phyloP scores from a whole-genome alignment of 2,113 vertebrate species.

The Lamprologus lemairii region DNA sequence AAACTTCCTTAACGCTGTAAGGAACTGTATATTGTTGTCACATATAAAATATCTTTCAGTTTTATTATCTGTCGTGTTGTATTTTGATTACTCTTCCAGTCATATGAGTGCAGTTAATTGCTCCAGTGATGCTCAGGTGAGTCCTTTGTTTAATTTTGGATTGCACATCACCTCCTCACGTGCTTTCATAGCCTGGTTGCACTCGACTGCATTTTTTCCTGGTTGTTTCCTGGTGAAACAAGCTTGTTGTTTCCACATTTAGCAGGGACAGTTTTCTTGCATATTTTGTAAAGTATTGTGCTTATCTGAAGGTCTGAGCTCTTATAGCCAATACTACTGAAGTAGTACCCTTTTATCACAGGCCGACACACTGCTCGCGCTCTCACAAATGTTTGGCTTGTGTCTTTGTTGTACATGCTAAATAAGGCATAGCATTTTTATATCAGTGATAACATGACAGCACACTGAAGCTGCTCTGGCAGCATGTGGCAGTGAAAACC shows the following conservation, averaged over 20 bases:
- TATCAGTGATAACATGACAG: not conserved
- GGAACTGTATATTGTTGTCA: not conserved
- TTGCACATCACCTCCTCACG: too few species aligned
- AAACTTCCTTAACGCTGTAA: not conserved
- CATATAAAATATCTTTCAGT: not conserved
- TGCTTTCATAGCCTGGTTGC: not conserved
- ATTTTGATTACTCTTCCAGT: not conserved
- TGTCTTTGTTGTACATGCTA: not conserved
- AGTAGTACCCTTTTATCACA: not conserved
- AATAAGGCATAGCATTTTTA: not conserved
- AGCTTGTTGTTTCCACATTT: not conserved
- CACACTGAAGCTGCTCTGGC: not conserved
- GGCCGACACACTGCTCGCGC: not conserved
- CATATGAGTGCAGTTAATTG: not conserved
- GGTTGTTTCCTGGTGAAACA: not conserved
- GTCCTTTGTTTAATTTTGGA: not conserved
- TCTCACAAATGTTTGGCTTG: not conserved
- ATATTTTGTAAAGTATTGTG: not conserved
- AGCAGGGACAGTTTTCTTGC: not conserved
- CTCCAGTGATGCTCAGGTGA: not conserved
- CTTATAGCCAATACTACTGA: not conserved
- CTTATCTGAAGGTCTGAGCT: not conserved
- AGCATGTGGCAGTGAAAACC: not conserved
- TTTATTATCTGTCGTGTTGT: not conserved
- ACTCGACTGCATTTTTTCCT: not conserved